Percentiles rank a stretch among this genome's conserved stretches.
phyloP scores from a whole-genome alignment of 2,113 vertebrate genomes.

The Gopherus evgoodei region DNA sequence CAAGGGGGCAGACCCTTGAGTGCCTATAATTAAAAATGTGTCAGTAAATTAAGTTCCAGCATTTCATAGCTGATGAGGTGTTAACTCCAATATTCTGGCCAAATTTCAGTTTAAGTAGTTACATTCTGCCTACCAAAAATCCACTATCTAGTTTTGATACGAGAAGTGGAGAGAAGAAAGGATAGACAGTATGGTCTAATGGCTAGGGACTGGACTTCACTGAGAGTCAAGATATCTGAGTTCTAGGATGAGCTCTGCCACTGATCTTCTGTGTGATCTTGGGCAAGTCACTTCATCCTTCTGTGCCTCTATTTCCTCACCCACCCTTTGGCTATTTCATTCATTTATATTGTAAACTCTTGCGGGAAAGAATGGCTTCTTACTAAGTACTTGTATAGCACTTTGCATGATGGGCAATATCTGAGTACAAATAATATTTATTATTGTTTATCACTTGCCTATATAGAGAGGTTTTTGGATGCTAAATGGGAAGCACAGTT shows the following conservation, averaged over 20 bases:
- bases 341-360: neutral
- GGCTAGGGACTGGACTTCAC: neutral
- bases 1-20: neutral
- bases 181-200: neutral
- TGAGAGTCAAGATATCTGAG: neutral
- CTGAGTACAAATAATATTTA: neutral
- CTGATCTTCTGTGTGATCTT: neutral
- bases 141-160: conserved; percentile 23
- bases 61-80: neutral
- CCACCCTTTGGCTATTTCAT: neutral
- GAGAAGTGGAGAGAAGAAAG: conserved; percentile 13
- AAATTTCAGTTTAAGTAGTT: conserved; percentile 22
- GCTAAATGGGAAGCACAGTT: neutral
- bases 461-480: neutral
- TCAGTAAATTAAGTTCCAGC: no score
- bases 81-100: neutral
- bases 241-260: neutral
- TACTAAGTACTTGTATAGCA: neutral
- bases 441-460: neutral
- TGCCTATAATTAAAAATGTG: neutral
- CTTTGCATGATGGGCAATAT: neutral
- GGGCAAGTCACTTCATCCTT: neutral
- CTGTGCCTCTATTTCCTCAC: neutral
- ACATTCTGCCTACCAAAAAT: conserved; percentile 15
- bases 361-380: neutral